Evolutionary conservation across 2,797 vertebrate species (phyloP), one percentile per base, ranked within the genome.

Genomic region (Hemitrygon akajei): DNA sequence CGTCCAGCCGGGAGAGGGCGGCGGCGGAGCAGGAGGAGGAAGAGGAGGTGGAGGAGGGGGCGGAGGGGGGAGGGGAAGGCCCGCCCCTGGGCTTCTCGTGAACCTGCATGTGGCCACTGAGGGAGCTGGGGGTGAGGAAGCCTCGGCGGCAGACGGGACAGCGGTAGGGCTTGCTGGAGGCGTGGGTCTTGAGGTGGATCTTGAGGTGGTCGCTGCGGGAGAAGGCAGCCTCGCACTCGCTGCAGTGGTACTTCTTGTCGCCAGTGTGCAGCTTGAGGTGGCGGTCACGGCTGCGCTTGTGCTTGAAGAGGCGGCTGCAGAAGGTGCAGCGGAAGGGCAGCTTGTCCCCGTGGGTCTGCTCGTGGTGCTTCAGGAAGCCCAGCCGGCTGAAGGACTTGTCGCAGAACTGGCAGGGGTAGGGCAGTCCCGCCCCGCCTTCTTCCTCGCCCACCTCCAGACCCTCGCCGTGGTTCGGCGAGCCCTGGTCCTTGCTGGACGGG

Each of bases 171-270:
- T 99, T 99, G 98, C 98, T 98, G 96, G 99, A 98, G 0, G 98
- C 98, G 97, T 99, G 99, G 94, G 99, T 99, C 98, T 99, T 99
- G 97, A 99, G 97, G 96, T 99, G 99, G 96, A 99, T 99, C 97
- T 99, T 99, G 94, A 99, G 98, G 95, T 99, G 99, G 96, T 99
- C 99, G 0, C 98, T 99, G 95, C 99, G 98, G 34, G 99, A 99
- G 96, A 99, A 99, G 0, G 99, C 98, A 0, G 99, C 99, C 71
- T 99, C 98, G 86, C 99, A 99, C 94, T 99, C 98, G 1, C 98
- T 98, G 95, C 99, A 99, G 96, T 99, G 98, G 95, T 99, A 99
- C 96, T 99, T 99, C 96, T 99, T 99, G 95, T 99, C 99, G 93
- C 99, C 99, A 0, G 99, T 99, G 94, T 99, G 99, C 40, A 99